phyloP scores from a whole-genome alignment of 2,797 vertebrate species.

The Champsocephalus esox region DNA sequence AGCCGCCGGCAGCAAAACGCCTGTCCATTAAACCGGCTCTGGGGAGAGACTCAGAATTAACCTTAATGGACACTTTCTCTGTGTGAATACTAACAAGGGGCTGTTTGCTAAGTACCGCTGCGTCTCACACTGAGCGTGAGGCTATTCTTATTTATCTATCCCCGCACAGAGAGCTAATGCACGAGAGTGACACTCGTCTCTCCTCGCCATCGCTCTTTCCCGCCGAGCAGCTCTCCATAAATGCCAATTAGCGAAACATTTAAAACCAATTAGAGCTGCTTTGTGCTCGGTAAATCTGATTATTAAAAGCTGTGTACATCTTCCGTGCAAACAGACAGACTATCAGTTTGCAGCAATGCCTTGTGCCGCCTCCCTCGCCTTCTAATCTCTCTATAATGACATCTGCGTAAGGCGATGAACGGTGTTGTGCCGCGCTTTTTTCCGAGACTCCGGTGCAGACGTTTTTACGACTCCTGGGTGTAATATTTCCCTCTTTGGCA shows the following conservation, averaged over 20 bases:
- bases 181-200: constrained; percentile 6
- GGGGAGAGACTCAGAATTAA: constrained; percentile 62
- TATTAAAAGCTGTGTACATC: constrained; percentile 74
- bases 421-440: constrained; percentile 51
- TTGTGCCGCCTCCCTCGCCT: constrained; percentile 35
- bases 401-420: constrained; percentile 72
- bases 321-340: constrained; percentile 49
- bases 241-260: constrained; percentile 75
- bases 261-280: constrained; percentile 75
- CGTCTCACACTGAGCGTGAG: constrained; percentile 31
- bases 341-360: constrained; percentile 11
- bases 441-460: constrained; percentile 49
- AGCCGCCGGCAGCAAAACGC: constrained; percentile 36
- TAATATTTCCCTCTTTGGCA: constrained; percentile 79
- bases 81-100: constrained; percentile 59
- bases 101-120: constrained; percentile 43
- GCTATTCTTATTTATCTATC: constrained; percentile 61
- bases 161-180: constrained; percentile 29
- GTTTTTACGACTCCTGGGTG: constrained; percentile 69
- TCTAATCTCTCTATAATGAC: constrained; percentile 76
- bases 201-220: constrained; percentile 41
- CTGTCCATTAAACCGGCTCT: constrained; percentile 62
- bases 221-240: constrained; percentile 65
- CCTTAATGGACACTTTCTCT: constrained; percentile 63
- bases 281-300: constrained; percentile 75